phyloP scores from a whole-genome alignment of 2,888 invertebrate genomes.

The Choreutis nemorana region DNA sequence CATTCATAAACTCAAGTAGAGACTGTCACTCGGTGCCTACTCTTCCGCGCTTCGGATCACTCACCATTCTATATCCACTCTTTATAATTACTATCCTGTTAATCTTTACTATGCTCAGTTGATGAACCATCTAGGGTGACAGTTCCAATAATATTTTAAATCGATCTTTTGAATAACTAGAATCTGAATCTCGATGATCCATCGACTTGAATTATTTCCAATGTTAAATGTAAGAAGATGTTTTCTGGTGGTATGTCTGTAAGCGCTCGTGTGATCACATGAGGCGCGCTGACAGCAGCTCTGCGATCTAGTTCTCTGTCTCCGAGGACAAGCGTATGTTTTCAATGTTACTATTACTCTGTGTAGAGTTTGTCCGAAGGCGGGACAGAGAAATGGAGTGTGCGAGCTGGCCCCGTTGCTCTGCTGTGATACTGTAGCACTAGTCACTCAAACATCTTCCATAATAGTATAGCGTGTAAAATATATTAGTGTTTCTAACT shows the following conservation, averaged over 20 bases:
- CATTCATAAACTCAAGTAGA: conserved; percentile 53
- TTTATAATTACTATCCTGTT: too few species aligned
- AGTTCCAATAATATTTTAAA: too few species aligned
- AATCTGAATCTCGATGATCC: too few species aligned
- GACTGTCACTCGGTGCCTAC: conserved; percentile 63
- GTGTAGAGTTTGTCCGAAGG: conserved; percentile 18
- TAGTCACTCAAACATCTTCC: conserved; percentile 55
- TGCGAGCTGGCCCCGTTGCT: conserved; percentile 41
- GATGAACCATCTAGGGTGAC: conserved; percentile 38
- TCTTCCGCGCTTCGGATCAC: conserved; percentile 52
- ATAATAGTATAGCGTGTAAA: conserved; percentile 57
- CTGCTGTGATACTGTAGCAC: conserved; percentile 63
- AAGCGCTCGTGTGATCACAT: too few species aligned
- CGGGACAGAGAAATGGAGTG: conserved; percentile 20
- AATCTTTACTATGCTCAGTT: too few species aligned
- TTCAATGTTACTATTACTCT: too few species aligned
- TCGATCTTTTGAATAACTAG: too few species aligned
- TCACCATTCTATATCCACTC: conserved; percentile 23
- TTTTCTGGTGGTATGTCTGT: too few species aligned
- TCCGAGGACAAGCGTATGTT: too few species aligned
- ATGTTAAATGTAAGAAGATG: too few species aligned
- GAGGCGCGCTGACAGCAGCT: conserved; percentile 18
- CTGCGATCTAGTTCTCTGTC: conserved; percentile 16
- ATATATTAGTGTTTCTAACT: conserved; percentile 53
- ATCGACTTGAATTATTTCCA: too few species aligned